Evolutionary conservation across 2,888 invertebrate genomes (phyloP), one percentile per base, ranked within the genome.

Genomic region (Pristionchus fissidentatus): DNA sequence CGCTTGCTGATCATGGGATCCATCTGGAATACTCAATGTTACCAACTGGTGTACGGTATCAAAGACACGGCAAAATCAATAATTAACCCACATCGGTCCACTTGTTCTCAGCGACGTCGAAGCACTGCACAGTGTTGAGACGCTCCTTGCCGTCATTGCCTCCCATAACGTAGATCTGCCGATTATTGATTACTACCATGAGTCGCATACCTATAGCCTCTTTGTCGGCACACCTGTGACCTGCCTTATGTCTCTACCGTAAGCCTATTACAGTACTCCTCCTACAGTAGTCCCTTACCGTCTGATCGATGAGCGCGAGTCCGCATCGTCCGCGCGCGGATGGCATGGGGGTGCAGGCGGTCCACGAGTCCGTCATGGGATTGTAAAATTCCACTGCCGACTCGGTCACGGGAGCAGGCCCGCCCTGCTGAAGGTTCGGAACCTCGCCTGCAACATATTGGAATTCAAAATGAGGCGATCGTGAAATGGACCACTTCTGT

Each of bases 91-190:
- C 95, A 90, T 95, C 94, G 73, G 94, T 95, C 96, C 96, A 96
- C 84, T 94, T 94, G 90, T 95, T 95, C 60, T 94, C 94, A 83
- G 94, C 93, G 0, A 95, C 95, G 93, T 96, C 95, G 92, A 95
- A 96, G 15, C 96, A 95, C 93, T 97, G 96, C 0, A 96, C 96
- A 0, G 96, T 96, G 46, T 95, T 95, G 26, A 96, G 93, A 86
- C 96, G 93, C 92, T 96, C 96, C 73, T 94, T 94, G 0, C 96
- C 96, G 93, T 96, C 96, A 92, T 96, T 96, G 0, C 96, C 96
- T 13, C 94, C 94, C 91, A 96, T 95, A 1, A 96, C 96, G 89
- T 93, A 92, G 26, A 95, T 93, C 92, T 95, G 94, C n/a, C n/a
- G n/a, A 57, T 57, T 29, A 60, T 60, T 60, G 32, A 60, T 60